Conservation (phyloP, 2,888 invertebrate genomes). For the Mimachlamys varia region DNA sequence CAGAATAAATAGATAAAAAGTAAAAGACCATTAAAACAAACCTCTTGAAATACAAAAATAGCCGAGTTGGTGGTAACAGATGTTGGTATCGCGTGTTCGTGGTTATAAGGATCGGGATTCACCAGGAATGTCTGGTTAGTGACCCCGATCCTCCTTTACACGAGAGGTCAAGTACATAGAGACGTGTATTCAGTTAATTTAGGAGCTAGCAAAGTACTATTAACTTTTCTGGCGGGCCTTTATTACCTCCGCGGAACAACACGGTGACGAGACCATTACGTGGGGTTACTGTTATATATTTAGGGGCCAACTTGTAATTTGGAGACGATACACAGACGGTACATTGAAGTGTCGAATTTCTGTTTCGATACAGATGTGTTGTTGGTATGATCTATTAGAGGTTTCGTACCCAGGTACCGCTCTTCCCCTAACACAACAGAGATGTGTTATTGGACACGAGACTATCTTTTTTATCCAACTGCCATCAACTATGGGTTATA, state of each 20-base stretch:
- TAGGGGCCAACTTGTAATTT: slow-evolving; percentile 19
- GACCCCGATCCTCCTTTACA: slow-evolving; percentile 3
- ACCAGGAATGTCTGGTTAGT: background rate
- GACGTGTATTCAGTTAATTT: slow-evolving; percentile 20
- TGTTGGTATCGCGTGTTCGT: background rate
- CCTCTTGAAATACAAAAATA: slow-evolving; percentile 1
- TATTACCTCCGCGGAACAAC: slow-evolving; percentile 28
- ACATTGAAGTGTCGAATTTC: slow-evolving; percentile 2
- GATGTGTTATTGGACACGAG: background rate
- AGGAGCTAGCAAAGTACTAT: background rate
- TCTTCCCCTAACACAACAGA: background rate
- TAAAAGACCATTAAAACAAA: slow-evolving; percentile 22
- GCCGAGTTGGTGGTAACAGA: background rate
- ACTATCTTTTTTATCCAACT: background rate
- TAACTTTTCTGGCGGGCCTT: background rate
- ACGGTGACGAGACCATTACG: background rate
- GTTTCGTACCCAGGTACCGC: background rate
- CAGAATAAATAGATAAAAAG: background rate
- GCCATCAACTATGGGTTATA: background rate
- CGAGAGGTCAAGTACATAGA: background rate
- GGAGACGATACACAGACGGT: background rate
- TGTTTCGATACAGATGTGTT: background rate
- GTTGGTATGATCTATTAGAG: background rate
- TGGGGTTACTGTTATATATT: slow-evolving; percentile 17
- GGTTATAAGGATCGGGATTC: slow-evolving; percentile 22